A percentile compares a stretch with the other conserved stretches of the same genome.
phyloP scores from a whole-genome alignment of 1,140 invertebrate genomes.

The Contarinia nasturtii region DNA sequence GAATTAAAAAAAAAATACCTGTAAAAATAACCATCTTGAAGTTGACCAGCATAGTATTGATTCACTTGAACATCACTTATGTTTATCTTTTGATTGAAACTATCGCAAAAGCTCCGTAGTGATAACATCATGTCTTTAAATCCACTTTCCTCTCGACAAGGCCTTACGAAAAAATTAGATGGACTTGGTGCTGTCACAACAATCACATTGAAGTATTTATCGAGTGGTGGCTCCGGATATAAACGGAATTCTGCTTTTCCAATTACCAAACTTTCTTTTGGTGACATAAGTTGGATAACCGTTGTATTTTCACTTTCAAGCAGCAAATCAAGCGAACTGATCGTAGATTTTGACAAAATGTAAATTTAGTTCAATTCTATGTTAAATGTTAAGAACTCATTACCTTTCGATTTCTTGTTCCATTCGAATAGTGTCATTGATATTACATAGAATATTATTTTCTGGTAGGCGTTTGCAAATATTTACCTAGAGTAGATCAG shows the following conservation, averaged over 20 bases:
- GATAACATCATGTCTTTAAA: no score
- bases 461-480: conserved; percentile 12
- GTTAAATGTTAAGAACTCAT: no score
- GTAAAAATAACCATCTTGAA: no score
- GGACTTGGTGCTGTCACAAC: not conserved
- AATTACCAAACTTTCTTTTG: not conserved
- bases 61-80: no score
- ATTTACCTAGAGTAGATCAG: conserved; percentile 12
- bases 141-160: no score
- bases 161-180: not conserved
- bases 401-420: conserved; percentile 18
- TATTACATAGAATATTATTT: conserved; percentile 10
- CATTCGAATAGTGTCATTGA: conserved; percentile 17
- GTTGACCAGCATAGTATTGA: no score
- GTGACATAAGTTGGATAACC: no score
- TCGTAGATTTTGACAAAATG: not conserved
- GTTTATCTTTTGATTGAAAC: no score
- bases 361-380: not conserved
- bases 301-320: not conserved
- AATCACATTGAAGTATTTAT: not conserved
- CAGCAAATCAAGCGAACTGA: not conserved
- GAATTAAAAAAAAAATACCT: no score
- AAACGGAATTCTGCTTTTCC: not conserved
- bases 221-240: not conserved
- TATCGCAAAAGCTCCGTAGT: no score